Evolutionary conservation across 2,797 vertebrate genomes (phyloP).

Genomic region (Morus bassanus): DNA sequence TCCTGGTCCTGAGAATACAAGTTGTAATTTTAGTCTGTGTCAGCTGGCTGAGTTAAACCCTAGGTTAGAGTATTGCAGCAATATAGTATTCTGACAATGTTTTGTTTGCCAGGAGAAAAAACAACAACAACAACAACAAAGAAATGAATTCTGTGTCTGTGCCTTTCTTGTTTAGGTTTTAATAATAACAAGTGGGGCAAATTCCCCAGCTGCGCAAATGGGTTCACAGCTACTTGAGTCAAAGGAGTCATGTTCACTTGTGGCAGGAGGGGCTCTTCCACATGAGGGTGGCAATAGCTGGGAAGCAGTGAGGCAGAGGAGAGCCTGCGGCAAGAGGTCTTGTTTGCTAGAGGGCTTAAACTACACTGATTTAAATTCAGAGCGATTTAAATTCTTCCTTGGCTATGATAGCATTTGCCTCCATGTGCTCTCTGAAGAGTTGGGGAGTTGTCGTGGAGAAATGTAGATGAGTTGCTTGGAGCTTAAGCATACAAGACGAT

Average conservation of each 20-base stretch:
- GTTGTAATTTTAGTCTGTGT: neutral
- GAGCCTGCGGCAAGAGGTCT: neutral
- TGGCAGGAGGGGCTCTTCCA: neutral
- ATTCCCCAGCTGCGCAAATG: neutral
- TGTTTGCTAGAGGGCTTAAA: neutral
- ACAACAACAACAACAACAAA: neutral
- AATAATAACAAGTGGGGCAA: neutral
- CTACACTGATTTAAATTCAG: neutral
- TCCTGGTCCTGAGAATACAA: neutral
- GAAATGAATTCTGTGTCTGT: neutral
- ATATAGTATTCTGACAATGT: neutral
- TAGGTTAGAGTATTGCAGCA: neutral
- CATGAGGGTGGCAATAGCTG: neutral
- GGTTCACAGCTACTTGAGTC: neutral
- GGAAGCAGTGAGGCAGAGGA: neutral
- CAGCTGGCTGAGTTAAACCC: neutral
- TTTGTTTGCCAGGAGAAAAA: neutral
- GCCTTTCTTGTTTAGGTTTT: neutral
- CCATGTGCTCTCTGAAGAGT: neutral
- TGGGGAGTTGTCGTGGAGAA: neutral
- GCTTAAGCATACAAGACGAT: neutral
- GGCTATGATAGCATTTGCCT: neutral
- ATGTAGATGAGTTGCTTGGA: neutral
- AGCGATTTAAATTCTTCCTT: neutral
- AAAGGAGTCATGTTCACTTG: fast-evolving